phyloP scores from a whole-genome alignment of 2,113 vertebrate species.

The Oenanthe melanoleuca region DNA sequence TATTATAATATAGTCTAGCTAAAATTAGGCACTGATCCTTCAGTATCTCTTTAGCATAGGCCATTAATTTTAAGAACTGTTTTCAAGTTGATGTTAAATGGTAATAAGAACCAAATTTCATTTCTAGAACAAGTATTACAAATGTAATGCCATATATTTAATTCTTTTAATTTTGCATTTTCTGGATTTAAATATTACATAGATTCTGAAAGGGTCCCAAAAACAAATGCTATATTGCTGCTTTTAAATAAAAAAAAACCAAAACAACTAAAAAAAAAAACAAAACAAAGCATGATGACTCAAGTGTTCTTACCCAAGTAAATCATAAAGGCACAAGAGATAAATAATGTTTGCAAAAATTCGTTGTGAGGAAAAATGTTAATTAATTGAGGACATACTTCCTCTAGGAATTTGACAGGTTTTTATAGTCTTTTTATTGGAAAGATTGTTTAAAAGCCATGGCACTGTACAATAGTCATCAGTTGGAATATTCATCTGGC shows the following conservation, averaged over 20 bases:
- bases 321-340: not conserved
- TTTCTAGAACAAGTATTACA: slow-evolving; percentile 9
- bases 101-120: not conserved
- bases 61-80: slow-evolving; percentile 38
- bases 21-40: slow-evolving; percentile 48
- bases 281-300: not conserved
- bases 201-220: not conserved
- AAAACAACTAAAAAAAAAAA: too few relatives aligned
- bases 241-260: not conserved
- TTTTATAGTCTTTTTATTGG: not conserved
- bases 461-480: not conserved
- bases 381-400: not conserved
- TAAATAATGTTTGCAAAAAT: not conserved
- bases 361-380: not conserved
- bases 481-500: not conserved
- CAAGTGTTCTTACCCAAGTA: not conserved
- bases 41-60: slow-evolving; percentile 21
- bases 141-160: not conserved
- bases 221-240: not conserved
- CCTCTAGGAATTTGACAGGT: not conserved
- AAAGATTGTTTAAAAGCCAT: not conserved
- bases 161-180: not conserved
- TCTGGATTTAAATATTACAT: not conserved
- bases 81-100: not conserved
- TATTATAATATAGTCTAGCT: slow-evolving; percentile 37